These are phyloP conservation scores for Macrosiphum euphorbiae DNA, from an alignment of 2,888 invertebrate species.

Conservation along the genomic window DNA sequence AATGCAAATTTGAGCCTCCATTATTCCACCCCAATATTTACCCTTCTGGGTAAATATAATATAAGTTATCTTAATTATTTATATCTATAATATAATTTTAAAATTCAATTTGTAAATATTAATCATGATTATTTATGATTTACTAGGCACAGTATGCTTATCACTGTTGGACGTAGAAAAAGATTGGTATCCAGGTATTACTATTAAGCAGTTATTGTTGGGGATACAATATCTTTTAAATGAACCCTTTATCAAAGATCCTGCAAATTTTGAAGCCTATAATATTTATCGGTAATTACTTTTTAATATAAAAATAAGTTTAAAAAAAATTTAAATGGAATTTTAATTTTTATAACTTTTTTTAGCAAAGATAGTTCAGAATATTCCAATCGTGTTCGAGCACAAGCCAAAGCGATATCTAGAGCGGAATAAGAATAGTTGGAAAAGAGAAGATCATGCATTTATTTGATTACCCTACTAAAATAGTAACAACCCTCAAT, in stretches of 20 bases:
- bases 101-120: neutral
- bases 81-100: neutral
- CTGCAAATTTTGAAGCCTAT: slow-evolving; percentile 99
- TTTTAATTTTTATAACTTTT: too few species aligned
- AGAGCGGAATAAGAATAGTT: too few species aligned
- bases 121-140: slow-evolving; percentile 39
- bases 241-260: slow-evolving; percentile 98
- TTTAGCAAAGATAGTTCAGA: too few species aligned
- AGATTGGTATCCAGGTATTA: slow-evolving; percentile 98
- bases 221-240: slow-evolving; percentile 98
- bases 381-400: too few species aligned
- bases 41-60: slow-evolving; percentile 75
- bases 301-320: neutral
- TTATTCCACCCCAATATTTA: slow-evolving; percentile 99
- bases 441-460: too few species aligned
- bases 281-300: slow-evolving; percentile 89
- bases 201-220: slow-evolving; percentile 97
- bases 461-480: too few species aligned
- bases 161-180: slow-evolving; percentile 97
- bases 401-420: too few species aligned
- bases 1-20: slow-evolving; percentile 99
- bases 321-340: too few species aligned
- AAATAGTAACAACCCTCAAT: too few species aligned
- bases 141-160: slow-evolving; percentile 88
- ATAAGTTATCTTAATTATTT: neutral